Evolutionary conservation across 2,888 invertebrate species (phyloP).

Genomic region (Caenorhabditis plicata): DNA sequence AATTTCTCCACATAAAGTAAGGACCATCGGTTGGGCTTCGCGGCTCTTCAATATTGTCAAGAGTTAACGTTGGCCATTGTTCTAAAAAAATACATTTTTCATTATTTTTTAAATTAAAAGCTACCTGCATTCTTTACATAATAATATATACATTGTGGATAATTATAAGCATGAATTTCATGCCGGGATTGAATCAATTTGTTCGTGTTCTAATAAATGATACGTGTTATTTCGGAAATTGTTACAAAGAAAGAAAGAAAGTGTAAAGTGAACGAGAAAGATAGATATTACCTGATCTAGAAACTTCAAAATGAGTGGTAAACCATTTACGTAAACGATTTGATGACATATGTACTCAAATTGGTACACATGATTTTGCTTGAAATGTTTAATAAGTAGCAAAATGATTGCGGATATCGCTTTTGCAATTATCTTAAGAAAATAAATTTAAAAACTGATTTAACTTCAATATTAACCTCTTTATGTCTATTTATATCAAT

Average conservation of each 20-base stretch:
- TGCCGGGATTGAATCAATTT: constrained; percentile 82
- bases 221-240: no score
- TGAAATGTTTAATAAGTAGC: constrained; percentile 91
- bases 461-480: constrained; percentile 55
- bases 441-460: neutral
- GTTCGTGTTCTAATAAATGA: constrained; percentile 31
- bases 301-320: constrained; percentile 94
- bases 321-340: constrained; percentile 90
- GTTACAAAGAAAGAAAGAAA: neutral
- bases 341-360: constrained; percentile 99
- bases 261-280: constrained; percentile 15
- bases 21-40: constrained; percentile 30
- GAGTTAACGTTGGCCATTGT: constrained; percentile 60
- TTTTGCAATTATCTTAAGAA: constrained; percentile 85
- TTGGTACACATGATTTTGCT: constrained; percentile 94
- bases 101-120: constrained; percentile 5
- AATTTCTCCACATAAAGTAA: constrained; percentile 92
- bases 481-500: constrained; percentile 98
- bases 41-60: constrained; percentile 56
- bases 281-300: constrained; percentile 78
- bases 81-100: constrained; percentile 25
- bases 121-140: constrained; percentile 57
- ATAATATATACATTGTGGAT: constrained; percentile 56
- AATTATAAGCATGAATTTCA: constrained; percentile 66
- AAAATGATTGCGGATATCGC: constrained; percentile 86